Conservation (phyloP, 2,113 vertebrate species). For the Sus scrofa region T2T-Sscrofa CM000818.6:59486501-59487000, state of each 20-base stretch:
- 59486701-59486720: neutral
- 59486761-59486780: neutral
- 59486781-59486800: neutral
- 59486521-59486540: neutral
- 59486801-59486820: neutral
- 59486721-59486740: neutral
- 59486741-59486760: neutral
- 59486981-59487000: neutral
- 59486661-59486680: neutral
- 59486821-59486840: conserved; percentile 24
- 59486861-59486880: conserved; percentile 74
- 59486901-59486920: neutral
- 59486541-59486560: neutral
- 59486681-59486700: neutral
- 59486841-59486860: neutral
- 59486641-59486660: neutral
- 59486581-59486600: neutral
- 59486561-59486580: conserved; percentile 23
- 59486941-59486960: neutral
- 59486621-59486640: neutral
- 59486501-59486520: neutral
- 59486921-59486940: neutral
- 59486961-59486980: neutral
- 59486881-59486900: conserved; percentile 30
- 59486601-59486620: neutral